Percentiles rank a stretch among this genome's conserved stretches.
Evolutionary conservation across 2,888 invertebrate genomes (phyloP).

Genomic region (Ethmia dodecea): DNA sequence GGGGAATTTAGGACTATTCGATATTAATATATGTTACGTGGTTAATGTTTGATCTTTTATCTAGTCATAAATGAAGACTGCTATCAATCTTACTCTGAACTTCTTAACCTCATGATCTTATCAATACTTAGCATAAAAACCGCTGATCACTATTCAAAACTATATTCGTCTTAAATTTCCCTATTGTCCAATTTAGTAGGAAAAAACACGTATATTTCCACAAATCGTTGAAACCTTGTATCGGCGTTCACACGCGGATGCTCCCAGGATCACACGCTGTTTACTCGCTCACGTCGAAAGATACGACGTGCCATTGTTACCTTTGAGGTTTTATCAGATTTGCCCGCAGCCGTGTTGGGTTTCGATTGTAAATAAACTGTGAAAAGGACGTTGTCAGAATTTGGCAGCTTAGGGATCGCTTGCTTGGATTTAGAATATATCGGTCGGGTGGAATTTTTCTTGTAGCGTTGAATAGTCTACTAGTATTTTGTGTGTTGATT

Average conservation of each 20-base stretch:
- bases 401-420: too few relatives aligned
- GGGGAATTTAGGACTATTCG: too few relatives aligned
- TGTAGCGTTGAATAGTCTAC: too few relatives aligned
- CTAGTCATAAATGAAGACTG: background rate
- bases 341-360: too few relatives aligned
- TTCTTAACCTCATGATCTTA: background rate
- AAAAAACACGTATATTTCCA: background rate
- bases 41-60: background rate
- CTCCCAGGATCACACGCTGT: constrained; percentile 3
- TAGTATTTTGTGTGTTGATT: too few relatives aligned
- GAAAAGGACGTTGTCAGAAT: too few relatives aligned
- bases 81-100: background rate
- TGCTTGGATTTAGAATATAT: too few relatives aligned
- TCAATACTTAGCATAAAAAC: too few relatives aligned
- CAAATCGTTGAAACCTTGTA: constrained; percentile 19
- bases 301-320: constrained; percentile 2
- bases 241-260: constrained; percentile 30
- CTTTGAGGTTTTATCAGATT: constrained; percentile 4
- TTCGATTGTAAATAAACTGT: too few relatives aligned
- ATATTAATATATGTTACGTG: too few relatives aligned
- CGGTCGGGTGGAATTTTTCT: too few relatives aligned
- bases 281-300: constrained; percentile 5
- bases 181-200: background rate
- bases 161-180: background rate
- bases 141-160: background rate